A percentile compares a stretch with the other conserved stretches of the same genome.
Evolutionary conservation across 1,140 invertebrate species (phyloP).

Genomic region (Cyphomyrmex costatus): DNA sequence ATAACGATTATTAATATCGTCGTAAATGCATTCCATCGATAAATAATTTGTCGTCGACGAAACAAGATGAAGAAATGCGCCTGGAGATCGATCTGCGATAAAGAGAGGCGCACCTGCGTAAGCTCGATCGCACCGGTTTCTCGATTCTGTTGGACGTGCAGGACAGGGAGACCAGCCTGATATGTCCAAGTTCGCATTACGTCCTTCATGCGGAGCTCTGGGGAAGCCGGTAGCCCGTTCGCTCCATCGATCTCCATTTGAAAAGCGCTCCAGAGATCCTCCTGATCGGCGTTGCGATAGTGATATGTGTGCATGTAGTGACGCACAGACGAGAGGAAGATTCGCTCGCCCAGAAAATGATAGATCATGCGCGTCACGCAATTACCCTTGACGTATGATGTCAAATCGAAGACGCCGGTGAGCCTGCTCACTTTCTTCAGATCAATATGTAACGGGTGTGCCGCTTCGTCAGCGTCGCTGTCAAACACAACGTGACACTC

Average conservation of each 20-base stretch:
- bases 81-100: slow-evolving; percentile 42
- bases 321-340: slow-evolving; percentile 58
- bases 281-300: slow-evolving; percentile 63
- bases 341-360: slow-evolving; percentile 66
- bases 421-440: slow-evolving; percentile 13
- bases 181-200: slow-evolving; percentile 89
- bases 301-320: slow-evolving; percentile 59
- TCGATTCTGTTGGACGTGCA: slow-evolving; percentile 82
- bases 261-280: slow-evolving; percentile 68
- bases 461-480: slow-evolving; percentile 27
- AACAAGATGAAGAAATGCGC: slow-evolving; percentile 50
- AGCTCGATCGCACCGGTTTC: slow-evolving; percentile 77
- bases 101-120: slow-evolving; percentile 72
- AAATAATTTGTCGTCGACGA: slow-evolving; percentile 55
- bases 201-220: slow-evolving; percentile 78
- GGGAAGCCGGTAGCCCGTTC: slow-evolving; percentile 6
- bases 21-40: slow-evolving; percentile 31
- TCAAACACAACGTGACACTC: slow-evolving; percentile 40
- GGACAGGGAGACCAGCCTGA: slow-evolving; percentile 88
- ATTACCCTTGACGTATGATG: slow-evolving; percentile 66
- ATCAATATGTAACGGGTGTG: slow-evolving; percentile 57
- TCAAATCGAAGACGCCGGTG: slow-evolving; percentile 86
- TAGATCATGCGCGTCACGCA: slow-evolving; percentile 69
- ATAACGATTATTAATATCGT: slow-evolving; percentile 53
- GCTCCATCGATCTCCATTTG: slow-evolving; percentile 40